phyloP scores from a whole-genome alignment of 1,140 invertebrate species.

The Bombus fervidus region DNA sequence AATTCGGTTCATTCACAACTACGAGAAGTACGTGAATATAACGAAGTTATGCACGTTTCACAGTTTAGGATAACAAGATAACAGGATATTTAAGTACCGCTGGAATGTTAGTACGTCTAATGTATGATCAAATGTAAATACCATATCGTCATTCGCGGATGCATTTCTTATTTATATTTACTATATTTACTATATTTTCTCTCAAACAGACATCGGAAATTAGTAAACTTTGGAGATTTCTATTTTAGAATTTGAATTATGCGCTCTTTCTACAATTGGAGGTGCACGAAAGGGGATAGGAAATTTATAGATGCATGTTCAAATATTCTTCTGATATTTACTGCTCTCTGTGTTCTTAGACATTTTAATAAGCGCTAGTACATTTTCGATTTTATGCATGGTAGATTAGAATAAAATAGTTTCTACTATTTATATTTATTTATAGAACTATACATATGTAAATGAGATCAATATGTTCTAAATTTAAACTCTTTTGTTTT shows the following conservation, averaged over 20 bases:
- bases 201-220: no score
- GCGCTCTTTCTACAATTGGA: background rate
- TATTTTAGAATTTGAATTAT: background rate
- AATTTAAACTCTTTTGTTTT: background rate
- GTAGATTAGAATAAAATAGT: background rate
- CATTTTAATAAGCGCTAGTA: no score
- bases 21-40: background rate
- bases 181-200: no score
- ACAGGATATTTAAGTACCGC: background rate
- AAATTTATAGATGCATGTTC: background rate
- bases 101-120: background rate
- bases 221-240: background rate
- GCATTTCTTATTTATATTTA: background rate
- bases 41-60: background rate
- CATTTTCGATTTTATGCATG: background rate
- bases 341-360: background rate
- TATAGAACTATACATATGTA: background rate
- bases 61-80: no score
- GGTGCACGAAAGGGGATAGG: background rate
- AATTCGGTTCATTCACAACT: conserved; percentile 12
- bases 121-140: background rate
- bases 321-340: background rate
- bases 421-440: background rate
- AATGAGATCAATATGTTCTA: background rate
- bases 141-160: background rate